phyloP scores from a whole-genome alignment of 1,140 invertebrate genomes.

The Drosophila mojavensis region DNA sequence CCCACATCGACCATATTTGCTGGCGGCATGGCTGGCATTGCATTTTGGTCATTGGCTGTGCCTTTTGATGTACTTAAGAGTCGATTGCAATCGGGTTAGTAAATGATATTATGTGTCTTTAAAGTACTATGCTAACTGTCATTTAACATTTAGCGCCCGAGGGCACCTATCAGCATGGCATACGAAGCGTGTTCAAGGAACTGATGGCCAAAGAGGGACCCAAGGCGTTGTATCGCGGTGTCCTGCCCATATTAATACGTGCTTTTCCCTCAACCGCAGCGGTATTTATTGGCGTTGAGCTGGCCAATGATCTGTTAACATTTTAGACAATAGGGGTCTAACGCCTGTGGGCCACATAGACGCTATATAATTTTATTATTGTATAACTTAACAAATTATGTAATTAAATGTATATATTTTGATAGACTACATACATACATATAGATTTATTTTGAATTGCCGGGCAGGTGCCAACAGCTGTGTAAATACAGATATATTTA shows the following conservation, averaged over 20 bases:
- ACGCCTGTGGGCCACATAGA: conserved; percentile 28
- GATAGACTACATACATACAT: neutral
- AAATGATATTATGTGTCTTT: neutral
- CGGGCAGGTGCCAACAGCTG: neutral
- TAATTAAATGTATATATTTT: conserved; percentile 31
- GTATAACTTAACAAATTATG: conserved; percentile 13
- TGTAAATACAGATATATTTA: neutral
- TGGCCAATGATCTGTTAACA: conserved; percentile 71
- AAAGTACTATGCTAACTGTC: neutral
- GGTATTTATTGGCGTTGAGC: conserved; percentile 90
- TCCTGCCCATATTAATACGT: conserved; percentile 93
- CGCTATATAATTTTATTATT: conserved; percentile 23
- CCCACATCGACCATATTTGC: conserved; percentile 93
- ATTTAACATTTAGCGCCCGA: conserved; percentile 89
- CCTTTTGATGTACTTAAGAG: conserved; percentile 99
- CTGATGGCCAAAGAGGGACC: conserved; percentile 93
- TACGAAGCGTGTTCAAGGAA: conserved; percentile 92
- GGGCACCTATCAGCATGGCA: conserved; percentile 94
- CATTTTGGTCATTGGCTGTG: conserved; percentile 98
- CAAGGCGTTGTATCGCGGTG: conserved; percentile 92
- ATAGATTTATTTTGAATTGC: conserved; percentile 17
- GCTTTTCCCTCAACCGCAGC: conserved; percentile 98
- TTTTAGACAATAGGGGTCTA: conserved; percentile 24
- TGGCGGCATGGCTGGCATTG: conserved; percentile 97
- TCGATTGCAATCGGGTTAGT: conserved; percentile 94